Percentiles rank a stretch among this genome's conserved stretches.
phyloP scores from a whole-genome alignment of 2,797 vertebrate genomes.

The Neomorphus geoffroyi region DNA sequence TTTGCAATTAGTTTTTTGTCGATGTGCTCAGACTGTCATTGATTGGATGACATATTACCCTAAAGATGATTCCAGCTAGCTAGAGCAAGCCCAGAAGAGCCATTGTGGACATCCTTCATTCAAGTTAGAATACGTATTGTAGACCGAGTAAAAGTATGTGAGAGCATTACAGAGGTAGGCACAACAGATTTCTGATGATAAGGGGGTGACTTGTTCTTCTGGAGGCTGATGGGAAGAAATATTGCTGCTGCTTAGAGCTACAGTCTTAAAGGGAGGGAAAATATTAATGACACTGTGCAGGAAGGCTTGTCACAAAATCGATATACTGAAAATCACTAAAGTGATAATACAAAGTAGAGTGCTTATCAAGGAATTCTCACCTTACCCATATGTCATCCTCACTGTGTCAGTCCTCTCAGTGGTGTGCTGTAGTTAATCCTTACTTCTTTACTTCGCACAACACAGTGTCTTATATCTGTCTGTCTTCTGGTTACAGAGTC shows the following conservation, averaged over 20 bases:
- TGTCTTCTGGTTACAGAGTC: neutral
- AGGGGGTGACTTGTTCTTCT: neutral
- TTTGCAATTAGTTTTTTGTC: neutral
- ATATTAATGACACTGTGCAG: neutral
- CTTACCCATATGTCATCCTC: neutral
- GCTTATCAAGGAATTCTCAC: neutral
- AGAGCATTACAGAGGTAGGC: neutral
- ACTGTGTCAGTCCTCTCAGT: neutral
- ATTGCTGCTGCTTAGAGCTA: neutral
- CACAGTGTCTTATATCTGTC: neutral
- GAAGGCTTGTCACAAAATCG: neutral
- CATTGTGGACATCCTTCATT: neutral
- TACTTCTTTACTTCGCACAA: neutral
- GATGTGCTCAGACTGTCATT: neutral
- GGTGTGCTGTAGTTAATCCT: neutral
- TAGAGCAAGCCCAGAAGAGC: neutral
- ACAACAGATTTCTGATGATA: neutral
- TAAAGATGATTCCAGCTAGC: neutral
- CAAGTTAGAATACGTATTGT: neutral
- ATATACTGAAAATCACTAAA: neutral
- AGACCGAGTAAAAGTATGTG: neutral
- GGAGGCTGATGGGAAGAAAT: neutral
- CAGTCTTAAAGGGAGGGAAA: neutral
- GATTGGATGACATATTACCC: slow-evolving; percentile 25
- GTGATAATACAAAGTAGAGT: neutral